A percentile compares a stretch with the other conserved stretches of the same genome.
Conservation (phyloP, 2,888 invertebrate genomes). For the Auanema freiburgensis region DNA sequence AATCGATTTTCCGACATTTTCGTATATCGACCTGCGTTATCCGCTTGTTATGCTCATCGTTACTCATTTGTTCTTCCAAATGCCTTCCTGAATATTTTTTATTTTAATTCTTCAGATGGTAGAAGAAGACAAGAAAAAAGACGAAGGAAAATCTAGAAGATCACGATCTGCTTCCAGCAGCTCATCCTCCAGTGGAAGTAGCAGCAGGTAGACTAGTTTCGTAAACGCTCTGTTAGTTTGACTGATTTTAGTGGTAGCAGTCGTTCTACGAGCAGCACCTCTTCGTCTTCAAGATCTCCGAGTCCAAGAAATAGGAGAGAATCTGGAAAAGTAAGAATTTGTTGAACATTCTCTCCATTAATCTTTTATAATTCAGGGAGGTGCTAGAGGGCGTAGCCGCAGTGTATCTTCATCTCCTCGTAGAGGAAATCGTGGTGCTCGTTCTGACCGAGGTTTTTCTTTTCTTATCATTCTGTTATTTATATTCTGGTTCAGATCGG, state of each 20-base stretch:
- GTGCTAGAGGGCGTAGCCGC: slow-evolving; percentile 14
- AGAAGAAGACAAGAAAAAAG: neutral
- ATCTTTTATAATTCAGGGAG: slow-evolving; percentile 3
- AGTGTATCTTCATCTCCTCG: slow-evolving; percentile 26
- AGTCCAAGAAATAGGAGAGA: slow-evolving; percentile 24
- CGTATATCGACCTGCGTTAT: no score
- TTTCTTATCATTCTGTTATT: neutral
- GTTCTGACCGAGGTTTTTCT: slow-evolving; percentile 24
- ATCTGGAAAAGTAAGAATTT: slow-evolving; percentile 20
- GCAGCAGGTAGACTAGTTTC: slow-evolving; percentile 3
- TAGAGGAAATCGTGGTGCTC: slow-evolving; percentile 43
- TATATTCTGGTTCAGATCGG: neutral
- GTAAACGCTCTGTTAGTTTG: no score
- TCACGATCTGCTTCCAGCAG: slow-evolving; percentile 13
- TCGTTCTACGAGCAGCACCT: slow-evolving; percentile 39
- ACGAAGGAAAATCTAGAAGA: neutral
- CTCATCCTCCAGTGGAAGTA: slow-evolving; percentile 13
- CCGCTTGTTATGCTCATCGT: no score
- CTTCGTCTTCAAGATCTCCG: slow-evolving; percentile 26
- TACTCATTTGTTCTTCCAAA: no score
- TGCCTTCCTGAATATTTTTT: no score
- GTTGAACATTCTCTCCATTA: neutral
- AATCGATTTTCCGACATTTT: no score
- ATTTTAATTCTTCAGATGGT: neutral
- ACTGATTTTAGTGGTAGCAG: slow-evolving; percentile 15